Evolutionary conservation across 2,797 vertebrate genomes (phyloP).

Genomic region (Rhinoraja longicauda): DNA sequence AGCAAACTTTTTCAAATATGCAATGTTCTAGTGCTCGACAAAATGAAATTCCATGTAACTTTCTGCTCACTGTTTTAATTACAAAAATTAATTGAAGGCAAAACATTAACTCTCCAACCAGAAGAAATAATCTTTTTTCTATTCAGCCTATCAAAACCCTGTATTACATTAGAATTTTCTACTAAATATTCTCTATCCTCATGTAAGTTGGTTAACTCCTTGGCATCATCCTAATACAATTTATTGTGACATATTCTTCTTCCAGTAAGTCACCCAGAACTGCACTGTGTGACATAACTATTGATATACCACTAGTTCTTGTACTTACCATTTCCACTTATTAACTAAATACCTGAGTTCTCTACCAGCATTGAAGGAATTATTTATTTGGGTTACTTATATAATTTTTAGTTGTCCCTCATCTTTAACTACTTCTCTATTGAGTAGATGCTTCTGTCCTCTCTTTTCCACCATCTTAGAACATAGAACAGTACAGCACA

Average conservation of each 20-base stretch:
- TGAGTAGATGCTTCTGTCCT: background rate
- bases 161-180: background rate
- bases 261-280: background rate
- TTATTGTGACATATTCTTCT: background rate
- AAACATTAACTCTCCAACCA: background rate
- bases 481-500: too few relatives aligned
- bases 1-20: background rate
- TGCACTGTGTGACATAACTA: background rate
- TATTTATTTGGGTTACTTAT: background rate
- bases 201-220: background rate
- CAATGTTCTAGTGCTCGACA: background rate
- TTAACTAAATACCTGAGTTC: background rate
- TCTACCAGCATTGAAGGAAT: background rate
- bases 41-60: background rate
- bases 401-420: background rate
- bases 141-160: background rate
- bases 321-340: background rate
- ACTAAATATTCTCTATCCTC: background rate
- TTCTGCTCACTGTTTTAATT: background rate
- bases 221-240: background rate
- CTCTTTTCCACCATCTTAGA: background rate
- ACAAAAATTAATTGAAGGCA: background rate
- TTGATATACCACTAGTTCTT: background rate
- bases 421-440: background rate
- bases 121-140: background rate